Base-by-base conservation (phyloP, 2,888 invertebrate genomes). In the Brenthis daphne region DNA sequence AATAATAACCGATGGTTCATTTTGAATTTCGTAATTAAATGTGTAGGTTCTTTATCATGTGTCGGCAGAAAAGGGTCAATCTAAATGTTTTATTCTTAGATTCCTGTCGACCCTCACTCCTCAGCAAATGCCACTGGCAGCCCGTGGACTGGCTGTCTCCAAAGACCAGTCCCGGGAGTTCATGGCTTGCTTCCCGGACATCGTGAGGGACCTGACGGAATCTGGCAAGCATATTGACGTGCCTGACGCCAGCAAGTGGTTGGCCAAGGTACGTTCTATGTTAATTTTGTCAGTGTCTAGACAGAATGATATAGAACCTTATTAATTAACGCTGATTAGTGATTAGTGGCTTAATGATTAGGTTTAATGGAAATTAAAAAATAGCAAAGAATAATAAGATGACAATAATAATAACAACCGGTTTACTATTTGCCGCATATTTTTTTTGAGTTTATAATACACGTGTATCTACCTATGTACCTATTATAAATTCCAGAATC, bases 111-210 rank as follows among this genome's bases (percentile, higher is more conserved):
- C 95, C 76, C 90, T 95, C 82, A 94, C 94, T 79, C 92, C 94
- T 73, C 94, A 94, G 83, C 92, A 93, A 81, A 89, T 94, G 84
- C 94, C 94, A 74, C 86, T 93, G 84, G 94, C 94, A 72, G 93
- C 95, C 74, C 94, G 94, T 74, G 93, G 94, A 81, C 93, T 95
- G 78, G 94, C 95, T 61, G 94, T 95, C 63, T 95, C 95, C 72
- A 97, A 96, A 90, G 97, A 97, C 88, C 97, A 97, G 89, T 95
- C 95, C 84, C 93, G 97, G 79, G 97, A 97, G 85, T 96, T 98
- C 90, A 96, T 97, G 96, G 96, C 96, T 64, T 92, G 97, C 74
- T 98, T 97, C 93, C 97, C 97, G 80, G 97, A 97, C 88, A 92
- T 98, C 79, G 96, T 98, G 71, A 93, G 97, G 78, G 97, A 97